These are phyloP conservation scores for Chesias legatella DNA, from an alignment of 2,888 invertebrate genomes.

Conservation along the genomic window DNA sequence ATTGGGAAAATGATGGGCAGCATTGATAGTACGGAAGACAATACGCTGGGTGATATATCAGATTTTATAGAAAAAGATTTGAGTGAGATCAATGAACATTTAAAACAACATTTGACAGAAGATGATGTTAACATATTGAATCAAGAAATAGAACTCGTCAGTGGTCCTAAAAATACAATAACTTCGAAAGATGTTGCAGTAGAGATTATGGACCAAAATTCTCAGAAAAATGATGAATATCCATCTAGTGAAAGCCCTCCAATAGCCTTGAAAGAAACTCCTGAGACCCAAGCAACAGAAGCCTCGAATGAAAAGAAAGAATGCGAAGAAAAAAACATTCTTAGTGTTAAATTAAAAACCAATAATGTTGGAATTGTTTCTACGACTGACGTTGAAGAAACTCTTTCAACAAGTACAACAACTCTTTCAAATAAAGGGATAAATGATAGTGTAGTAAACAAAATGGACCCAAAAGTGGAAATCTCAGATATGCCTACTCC, in stretches of 20 bases:
- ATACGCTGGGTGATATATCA: conserved; percentile 31
- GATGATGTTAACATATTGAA: neutral
- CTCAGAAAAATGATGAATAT: neutral
- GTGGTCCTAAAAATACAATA: neutral
- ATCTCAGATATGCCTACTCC: conserved; percentile 43
- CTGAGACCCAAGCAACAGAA: neutral
- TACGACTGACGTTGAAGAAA: conserved; percentile 41
- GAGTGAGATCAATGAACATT: conserved; percentile 19
- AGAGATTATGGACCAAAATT: neutral
- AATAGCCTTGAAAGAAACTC: neutral
- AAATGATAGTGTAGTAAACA: conserved; percentile 10
- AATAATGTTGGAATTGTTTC: conserved; percentile 48
- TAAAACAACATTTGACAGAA: conserved; percentile 2
- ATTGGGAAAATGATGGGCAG: conserved; percentile 52
- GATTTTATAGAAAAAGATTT: conserved; percentile 37
- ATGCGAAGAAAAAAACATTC: neutral
- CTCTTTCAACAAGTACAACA: too few species aligned
- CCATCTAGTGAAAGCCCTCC: conserved; percentile 1
- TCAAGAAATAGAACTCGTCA: conserved; percentile 2
- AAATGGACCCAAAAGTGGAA: conserved; percentile 19
- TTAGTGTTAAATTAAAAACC: conserved; percentile 6
- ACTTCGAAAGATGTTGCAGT: neutral
- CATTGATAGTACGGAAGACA: conserved; percentile 37
- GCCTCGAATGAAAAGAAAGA: too few species aligned
- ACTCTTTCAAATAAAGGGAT: conserved; percentile 11